Evolutionary conservation across 2,113 vertebrate genomes (phyloP), one percentile per base, ranked within the genome.

Genomic region (Xerus inauris): DNA sequence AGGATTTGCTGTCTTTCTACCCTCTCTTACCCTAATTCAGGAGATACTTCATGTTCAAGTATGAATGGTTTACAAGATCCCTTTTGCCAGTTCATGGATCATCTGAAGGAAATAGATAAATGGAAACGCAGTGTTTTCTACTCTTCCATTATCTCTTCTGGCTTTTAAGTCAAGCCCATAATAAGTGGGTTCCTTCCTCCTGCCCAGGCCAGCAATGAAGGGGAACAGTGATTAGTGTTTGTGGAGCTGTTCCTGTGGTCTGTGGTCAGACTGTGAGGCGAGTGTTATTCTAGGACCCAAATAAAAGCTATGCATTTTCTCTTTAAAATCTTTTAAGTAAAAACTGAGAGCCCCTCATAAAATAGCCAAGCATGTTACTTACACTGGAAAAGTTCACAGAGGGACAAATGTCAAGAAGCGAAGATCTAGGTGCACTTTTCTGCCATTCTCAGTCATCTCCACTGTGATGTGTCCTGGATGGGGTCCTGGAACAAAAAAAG

Each of bases 251-350:
- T 73, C 30, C 8, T 88, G 77, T 54, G 77, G 72, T 93, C 84
- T 93, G 72, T 81, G 95, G 87, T 65, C 47, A 88, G 87, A 96
- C 79, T 49, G 40, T 24, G 77, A 59, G 62, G 69, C 35, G 13
- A 38, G 73, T 54, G 42, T 84, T 88, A 75, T 64, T 91, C 90
- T 79, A 71, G 87, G 93, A 65, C 80, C 73, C 95, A 87, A 62
- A 87, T 79, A 87, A 94, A 94, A 95, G 12, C 72, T 87, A 14
- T 62, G 67, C 47, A n/a, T 72, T 83, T 87, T 93, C 30, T 77
- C 77, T 71, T 35, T 45, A 67, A 80, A n/a, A 65, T 73, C 67
- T 82, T 40, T 77, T 47, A 16, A 28, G 22, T 42, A 35, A 67
- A 73, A 73, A 67, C 10, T 47, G 30, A 57, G 86, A 87, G 17